Conservation (phyloP, 1,140 invertebrate species). For the Bombus sylvicola region DNA sequence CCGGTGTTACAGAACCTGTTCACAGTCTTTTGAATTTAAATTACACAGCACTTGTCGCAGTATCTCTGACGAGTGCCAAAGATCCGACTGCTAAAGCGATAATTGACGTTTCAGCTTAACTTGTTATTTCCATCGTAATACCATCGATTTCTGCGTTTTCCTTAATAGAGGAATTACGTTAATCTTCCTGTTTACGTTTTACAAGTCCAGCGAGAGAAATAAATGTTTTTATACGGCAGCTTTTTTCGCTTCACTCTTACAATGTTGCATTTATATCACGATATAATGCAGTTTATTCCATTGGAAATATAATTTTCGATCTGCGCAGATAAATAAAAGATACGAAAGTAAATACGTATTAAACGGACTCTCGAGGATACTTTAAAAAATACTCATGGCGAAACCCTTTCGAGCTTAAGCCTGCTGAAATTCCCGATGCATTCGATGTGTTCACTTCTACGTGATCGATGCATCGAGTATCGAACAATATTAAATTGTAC, state of each 20-base stretch:
- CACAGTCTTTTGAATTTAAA: neutral
- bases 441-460: neutral
- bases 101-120: constrained; percentile 4
- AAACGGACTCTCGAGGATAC: neutral
- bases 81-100: neutral
- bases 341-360: neutral
- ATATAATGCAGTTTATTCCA: neutral
- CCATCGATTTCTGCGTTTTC: neutral
- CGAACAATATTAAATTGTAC: constrained; percentile 21
- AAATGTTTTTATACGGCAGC: neutral
- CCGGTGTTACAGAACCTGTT: neutral
- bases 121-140: neutral
- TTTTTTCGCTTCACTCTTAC: too few species aligned
- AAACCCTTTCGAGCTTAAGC: constrained; percentile 44
- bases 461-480: constrained; percentile 17
- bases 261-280: neutral
- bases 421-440: neutral
- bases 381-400: neutral
- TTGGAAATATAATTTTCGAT: neutral
- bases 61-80: neutral
- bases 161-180: neutral
- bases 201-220: neutral
- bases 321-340: neutral
- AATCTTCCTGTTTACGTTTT: neutral
- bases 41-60: neutral